These are phyloP conservation scores for Malacosoma neustria DNA, from an alignment of 2,888 invertebrate species.

Conservation along the genomic window DNA sequence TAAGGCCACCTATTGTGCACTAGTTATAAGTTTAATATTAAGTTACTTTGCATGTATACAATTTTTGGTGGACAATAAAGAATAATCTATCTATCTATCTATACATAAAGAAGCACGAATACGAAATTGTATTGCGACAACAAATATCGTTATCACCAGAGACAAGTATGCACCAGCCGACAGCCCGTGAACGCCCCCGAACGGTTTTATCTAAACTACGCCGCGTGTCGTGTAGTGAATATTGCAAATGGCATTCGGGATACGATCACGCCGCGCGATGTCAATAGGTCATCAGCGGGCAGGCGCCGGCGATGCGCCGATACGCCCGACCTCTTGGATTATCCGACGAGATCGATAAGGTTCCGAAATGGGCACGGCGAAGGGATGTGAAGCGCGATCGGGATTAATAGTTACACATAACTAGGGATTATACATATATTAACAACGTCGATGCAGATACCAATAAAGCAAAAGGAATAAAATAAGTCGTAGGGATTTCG, in stretches of 20 bases:
- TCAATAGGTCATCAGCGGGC: slow-evolving; percentile 46
- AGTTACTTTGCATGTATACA: no score
- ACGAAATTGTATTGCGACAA: slow-evolving; percentile 3
- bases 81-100: no score
- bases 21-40: no score
- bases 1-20: no score
- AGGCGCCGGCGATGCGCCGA: slow-evolving; percentile 45
- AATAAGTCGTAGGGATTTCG: no score
- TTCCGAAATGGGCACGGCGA: slow-evolving; percentile 26
- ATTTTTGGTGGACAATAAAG: no score
- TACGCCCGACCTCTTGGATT: slow-evolving; percentile 60
- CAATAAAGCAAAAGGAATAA: no score
- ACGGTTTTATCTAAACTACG: neutral
- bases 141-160: slow-evolving; percentile 16
- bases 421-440: no score
- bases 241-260: slow-evolving; percentile 46
- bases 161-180: slow-evolving; percentile 12
- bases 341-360: slow-evolving; percentile 63
- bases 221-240: slow-evolving; percentile 38
- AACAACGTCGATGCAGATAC: no score
- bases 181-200: slow-evolving; percentile 18
- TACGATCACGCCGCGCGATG: slow-evolving; percentile 29
- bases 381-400: slow-evolving; percentile 18
- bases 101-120: no score
- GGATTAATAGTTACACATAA: neutral